These are phyloP conservation scores for Hydrozoanthus gracilis DNA, from an alignment of 92 coral and sea anemone species.

Conservation along the genomic window DNA sequence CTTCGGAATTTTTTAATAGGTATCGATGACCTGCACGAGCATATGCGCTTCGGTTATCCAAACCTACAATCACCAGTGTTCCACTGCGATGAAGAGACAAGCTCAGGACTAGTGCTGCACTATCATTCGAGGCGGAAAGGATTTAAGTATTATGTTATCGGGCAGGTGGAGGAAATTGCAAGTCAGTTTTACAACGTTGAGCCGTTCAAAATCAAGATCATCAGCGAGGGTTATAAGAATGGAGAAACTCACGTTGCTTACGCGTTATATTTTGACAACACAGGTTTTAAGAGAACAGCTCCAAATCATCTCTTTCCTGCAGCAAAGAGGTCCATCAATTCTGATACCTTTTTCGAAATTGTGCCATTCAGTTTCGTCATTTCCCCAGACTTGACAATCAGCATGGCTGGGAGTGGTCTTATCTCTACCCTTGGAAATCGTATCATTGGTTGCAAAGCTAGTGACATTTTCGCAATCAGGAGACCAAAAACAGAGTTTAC, in stretches of 20 bases:
- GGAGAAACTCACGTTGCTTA: slow-evolving; percentile 65
- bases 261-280: slow-evolving; percentile 72
- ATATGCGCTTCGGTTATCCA: slow-evolving; percentile 87
- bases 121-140: slow-evolving; percentile 75
- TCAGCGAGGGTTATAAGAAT: slow-evolving; percentile 39
- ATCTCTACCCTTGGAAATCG: slow-evolving; percentile 74
- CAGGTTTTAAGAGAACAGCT: slow-evolving; percentile 61
- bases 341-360: slow-evolving; percentile 77
- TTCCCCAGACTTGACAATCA: slow-evolving; percentile 70
- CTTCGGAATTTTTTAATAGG: slow-evolving; percentile 74
- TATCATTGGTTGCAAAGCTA: slow-evolving; percentile 66
- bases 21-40: slow-evolving; percentile 82
- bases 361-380: slow-evolving; percentile 84
- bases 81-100: slow-evolving; percentile 81
- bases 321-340: slow-evolving; percentile 46
- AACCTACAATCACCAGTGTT: slow-evolving; percentile 79
- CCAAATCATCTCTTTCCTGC: slow-evolving; percentile 63
- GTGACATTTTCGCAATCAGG: slow-evolving; percentile 76
- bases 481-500: slow-evolving; percentile 87
- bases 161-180: slow-evolving; percentile 79
- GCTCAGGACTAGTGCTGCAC: slow-evolving; percentile 72
- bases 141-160: slow-evolving; percentile 73
- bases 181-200: slow-evolving; percentile 62
- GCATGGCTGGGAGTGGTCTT: slow-evolving; percentile 77
- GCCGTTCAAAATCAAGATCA: slow-evolving; percentile 57